phyloP scores from a whole-genome alignment of 2,888 invertebrate species.

The Doris montereyensis region DNA sequence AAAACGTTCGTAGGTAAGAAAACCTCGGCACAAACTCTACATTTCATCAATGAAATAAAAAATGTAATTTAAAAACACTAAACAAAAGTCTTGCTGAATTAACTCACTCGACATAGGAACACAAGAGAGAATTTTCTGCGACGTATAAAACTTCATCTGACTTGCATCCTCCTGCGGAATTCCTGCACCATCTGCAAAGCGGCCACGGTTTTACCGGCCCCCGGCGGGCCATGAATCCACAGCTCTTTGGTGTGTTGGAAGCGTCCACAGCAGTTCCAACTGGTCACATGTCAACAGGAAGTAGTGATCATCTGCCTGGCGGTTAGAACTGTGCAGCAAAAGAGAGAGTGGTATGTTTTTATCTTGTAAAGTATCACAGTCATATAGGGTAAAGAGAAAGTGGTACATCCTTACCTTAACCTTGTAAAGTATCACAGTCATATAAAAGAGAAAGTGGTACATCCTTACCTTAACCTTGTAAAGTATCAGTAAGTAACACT shows the following conservation, averaged over 20 bases:
- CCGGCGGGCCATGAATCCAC: conserved; percentile 64
- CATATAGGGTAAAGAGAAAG: too few relatives aligned
- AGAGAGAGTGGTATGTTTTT: too few relatives aligned
- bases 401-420: too few relatives aligned
- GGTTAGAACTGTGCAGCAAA: too few relatives aligned
- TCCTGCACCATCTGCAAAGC: conserved; percentile 58
- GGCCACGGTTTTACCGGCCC: conserved; percentile 60
- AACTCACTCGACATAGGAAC: conserved; percentile 57
- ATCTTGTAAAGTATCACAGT: too few relatives aligned
- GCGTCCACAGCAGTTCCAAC: conserved; percentile 60
- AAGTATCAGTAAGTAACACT: too few relatives aligned
- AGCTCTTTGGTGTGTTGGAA: conserved; percentile 59
- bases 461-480: too few relatives aligned
- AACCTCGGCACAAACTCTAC: too few relatives aligned
- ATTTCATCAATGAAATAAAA: too few relatives aligned
- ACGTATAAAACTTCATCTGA: conserved; percentile 55
- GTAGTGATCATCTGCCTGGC: too few relatives aligned
- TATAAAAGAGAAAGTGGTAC: background rate
- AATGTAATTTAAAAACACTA: background rate
- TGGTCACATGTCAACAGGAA: conserved; percentile 62
- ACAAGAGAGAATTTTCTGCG: conserved; percentile 60
- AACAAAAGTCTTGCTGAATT: background rate
- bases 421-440: background rate
- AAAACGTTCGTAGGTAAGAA: too few relatives aligned
- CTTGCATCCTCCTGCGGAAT: conserved; percentile 50